Evolutionary conservation across 2,888 invertebrate genomes (phyloP).

Genomic region (Dolichomitus sp.): DNA sequence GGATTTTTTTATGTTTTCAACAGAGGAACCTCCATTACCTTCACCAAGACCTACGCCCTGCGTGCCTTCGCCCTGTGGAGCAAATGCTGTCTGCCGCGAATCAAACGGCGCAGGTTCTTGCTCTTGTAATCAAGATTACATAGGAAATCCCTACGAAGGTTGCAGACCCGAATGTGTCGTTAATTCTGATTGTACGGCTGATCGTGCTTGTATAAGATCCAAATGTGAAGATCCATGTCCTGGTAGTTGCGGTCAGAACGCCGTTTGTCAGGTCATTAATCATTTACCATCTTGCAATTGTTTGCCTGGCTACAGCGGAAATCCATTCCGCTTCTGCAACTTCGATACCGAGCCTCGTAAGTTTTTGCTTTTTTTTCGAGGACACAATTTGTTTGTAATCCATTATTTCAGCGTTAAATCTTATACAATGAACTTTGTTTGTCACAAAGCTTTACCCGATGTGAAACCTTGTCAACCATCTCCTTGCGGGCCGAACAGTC

Average conservation of each 20-base stretch:
- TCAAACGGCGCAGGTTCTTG: slow-evolving; percentile 87
- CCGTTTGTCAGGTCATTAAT: slow-evolving; percentile 89
- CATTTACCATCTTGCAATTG: slow-evolving; percentile 90
- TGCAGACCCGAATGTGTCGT: slow-evolving; percentile 91
- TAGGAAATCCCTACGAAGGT: slow-evolving; percentile 89
- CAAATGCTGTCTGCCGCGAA: slow-evolving; percentile 93
- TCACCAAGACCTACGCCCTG: slow-evolving; percentile 88
- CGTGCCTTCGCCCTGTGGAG: slow-evolving; percentile 93
- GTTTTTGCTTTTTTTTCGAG: slow-evolving; percentile 62
- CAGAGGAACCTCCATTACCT: slow-evolving; percentile 64
- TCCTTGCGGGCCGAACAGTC: slow-evolving; percentile 86
- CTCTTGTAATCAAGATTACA: slow-evolving; percentile 88
- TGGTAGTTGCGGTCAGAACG: slow-evolving; percentile 91
- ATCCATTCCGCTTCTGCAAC: slow-evolving; percentile 88
- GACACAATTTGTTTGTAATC: neutral
- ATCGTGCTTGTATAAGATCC: slow-evolving; percentile 90
- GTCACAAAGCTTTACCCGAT: slow-evolving; percentile 80
- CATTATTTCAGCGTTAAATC: neutral
- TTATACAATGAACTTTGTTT: neutral
- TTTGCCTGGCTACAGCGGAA: slow-evolving; percentile 88
- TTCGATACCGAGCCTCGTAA: slow-evolving; percentile 80
- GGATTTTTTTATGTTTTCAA: slow-evolving; percentile 57
- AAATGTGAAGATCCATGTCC: slow-evolving; percentile 91
- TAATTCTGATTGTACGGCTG: slow-evolving; percentile 90
- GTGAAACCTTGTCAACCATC: slow-evolving; percentile 82